Evolutionary conservation across 2,888 invertebrate genomes (phyloP).

Genomic region (Vandiemenella viatica): DNA sequence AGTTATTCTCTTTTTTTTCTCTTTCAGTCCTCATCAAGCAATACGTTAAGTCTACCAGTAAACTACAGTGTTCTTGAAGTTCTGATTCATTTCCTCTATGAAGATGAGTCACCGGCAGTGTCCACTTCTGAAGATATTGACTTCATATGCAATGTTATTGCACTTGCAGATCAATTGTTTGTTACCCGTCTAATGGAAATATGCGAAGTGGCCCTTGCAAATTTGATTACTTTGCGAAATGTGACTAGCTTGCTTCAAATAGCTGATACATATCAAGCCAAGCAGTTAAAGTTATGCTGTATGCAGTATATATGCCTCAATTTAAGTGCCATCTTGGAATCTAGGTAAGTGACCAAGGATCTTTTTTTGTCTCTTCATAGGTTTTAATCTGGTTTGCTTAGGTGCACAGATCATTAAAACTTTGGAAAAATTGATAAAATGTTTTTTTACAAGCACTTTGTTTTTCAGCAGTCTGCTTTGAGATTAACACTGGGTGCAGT

Average conservation of each 20-base stretch:
- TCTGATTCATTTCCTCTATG: slow-evolving; percentile 61
- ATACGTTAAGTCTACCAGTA: slow-evolving; percentile 38
- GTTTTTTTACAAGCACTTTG: too few relatives aligned
- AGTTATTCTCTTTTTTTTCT: not conserved
- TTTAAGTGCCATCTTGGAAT: slow-evolving; percentile 53
- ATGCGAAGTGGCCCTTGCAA: slow-evolving; percentile 50
- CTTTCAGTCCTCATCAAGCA: slow-evolving; percentile 1
- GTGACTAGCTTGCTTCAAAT: slow-evolving; percentile 61
- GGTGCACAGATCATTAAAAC: too few relatives aligned
- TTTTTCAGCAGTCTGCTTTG: too few relatives aligned
- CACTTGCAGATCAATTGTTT: slow-evolving; percentile 67
- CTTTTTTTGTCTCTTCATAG: too few relatives aligned
- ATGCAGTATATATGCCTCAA: slow-evolving; percentile 68
- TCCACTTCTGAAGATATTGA: slow-evolving; percentile 49
- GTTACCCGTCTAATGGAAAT: slow-evolving; percentile 52
- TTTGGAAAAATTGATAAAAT: too few relatives aligned
- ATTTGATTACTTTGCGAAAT: slow-evolving; percentile 55
- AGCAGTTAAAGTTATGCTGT: slow-evolving; percentile 51
- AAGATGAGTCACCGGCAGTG: slow-evolving; percentile 44
- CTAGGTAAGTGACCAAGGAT: slow-evolving; percentile 35
- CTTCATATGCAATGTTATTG: slow-evolving; percentile 55
- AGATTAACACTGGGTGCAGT: too few relatives aligned
- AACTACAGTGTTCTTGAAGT: slow-evolving; percentile 44
- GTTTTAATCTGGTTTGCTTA: not conserved
- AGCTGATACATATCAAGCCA: slow-evolving; percentile 59